Evolutionary conservation across 2,113 vertebrate species (phyloP), one percentile per base, ranked within the genome.

Genomic region (Dolichallabes microphthalmus): DNA sequence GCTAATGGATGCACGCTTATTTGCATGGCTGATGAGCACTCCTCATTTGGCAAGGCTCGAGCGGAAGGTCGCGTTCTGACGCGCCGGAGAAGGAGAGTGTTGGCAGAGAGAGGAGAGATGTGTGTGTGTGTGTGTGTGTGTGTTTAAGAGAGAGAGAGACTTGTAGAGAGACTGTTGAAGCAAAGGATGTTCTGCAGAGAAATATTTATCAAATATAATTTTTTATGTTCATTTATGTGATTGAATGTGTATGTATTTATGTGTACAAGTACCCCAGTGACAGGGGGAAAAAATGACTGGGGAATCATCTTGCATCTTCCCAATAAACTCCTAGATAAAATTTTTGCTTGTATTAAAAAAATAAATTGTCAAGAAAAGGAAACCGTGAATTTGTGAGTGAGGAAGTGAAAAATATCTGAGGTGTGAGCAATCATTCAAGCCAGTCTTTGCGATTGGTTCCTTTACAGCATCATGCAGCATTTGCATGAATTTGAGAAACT

Each of bases 1-100:
- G 96, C 96, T 96, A 97, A 97, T 97, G 95, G 96, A 97, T 97
- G 96, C 96, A 95, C 94, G 93, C 96, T 97, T 95, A 97, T 97
- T 97, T 97, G 96, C 96, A 97, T 97, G 96, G 95, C 96, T 96
- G 96, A 97, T 96, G 96, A 97, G 95, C 95, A 94, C 95, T 95
- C 96, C 95, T 95, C 74, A 79, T 96, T 96, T 96, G 96, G 96
- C 96, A 96, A 95, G 79, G 85, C 96, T 95, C 64, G 96, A 97
- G 96, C 96, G 95, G 96, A 96, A 96, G 96, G 96, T 96, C 96
- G 96, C 96, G 95, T 96, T 96, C 96, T 93, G 94, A 80, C 94
- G 94, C 94, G 95, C 95, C 95, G 61, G 76, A 57, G 80, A 91
- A 81, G 91, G 94, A 93, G 92, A 93, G 91, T 78, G 78, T 91